Base-by-base conservation (phyloP, 2,888 invertebrate genomes). In the Brachynemurus nebulosus region DNA sequence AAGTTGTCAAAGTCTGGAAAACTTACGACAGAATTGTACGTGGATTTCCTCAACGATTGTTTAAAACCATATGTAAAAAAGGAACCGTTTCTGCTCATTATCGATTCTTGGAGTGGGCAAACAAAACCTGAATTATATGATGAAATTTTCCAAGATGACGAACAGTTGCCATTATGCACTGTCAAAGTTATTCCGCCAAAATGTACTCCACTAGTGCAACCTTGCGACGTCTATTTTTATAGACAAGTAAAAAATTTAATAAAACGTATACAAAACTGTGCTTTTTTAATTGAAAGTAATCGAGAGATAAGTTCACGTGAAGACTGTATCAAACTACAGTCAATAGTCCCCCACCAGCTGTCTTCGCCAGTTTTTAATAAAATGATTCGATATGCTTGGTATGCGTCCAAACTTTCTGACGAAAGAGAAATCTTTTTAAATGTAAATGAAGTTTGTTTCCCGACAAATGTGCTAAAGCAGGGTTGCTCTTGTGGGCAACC, bases 291-390 rank as follows among this genome's bases (percentile, higher is more conserved):
- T 4, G 43, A 51, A 25, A 19, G 30, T n/a, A 40, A 48, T 8
- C 14, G 48, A 27, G 45, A 52, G 45, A 51, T 53, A 8, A 30
- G 34, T 36, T 47, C 44, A 9, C 35, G 51, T 11, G 49, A 53
- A 47, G 51, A 53, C 39, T 41, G 36, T 9, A 49, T 54, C 7
- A 53, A 51, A 51, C 50, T 54, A 17, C 50, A 54, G 19, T 49
- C 52, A 2, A 45, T 52, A 4, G 41, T 53, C 12, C n/a, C n/a
- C n/a, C 50, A 52, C 25, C 43, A 51, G 14, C 23, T 53, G 8
- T 48, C 45, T 5, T 25, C 52, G 14, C 50, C 47, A 17, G 42
- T 51, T 16, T 52, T 53, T 35, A 3, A 8, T 11, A 12, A 47
- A 14, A 51, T 50, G 47, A 18, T 52, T 11, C 9, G 34, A 38